Base-by-base conservation (phyloP, 2,888 invertebrate species). In the Diploptera punctata region DNA sequence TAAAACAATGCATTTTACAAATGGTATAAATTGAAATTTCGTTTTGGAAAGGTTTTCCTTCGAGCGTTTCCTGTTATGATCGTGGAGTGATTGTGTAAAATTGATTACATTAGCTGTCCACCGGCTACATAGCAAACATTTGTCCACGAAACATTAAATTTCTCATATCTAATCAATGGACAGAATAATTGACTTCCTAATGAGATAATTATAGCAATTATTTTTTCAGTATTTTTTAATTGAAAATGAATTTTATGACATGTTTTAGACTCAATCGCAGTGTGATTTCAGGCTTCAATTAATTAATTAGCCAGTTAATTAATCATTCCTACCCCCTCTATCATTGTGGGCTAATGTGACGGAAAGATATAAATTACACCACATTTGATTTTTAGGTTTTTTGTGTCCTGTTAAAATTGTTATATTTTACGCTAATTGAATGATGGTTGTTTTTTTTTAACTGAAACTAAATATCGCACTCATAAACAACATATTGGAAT, bases 211-310 rank as follows among this genome's bases (percentile, higher is more conserved):
- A 31, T 57, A n/a, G 9, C 9, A 29, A n/a, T 2, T 19, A 21
- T 4, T 24, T 52, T 16, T 24, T 47, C 19, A 1, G 4, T 19
- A 18, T 49, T n/a, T 26, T 57, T 16, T 57, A 57, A 57, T 29
- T 57, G 57, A n/a, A 57, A 57, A 57, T 57, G 29, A 13, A 29
- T 57, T 29, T 57, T 29, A n/a, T 57, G 57, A 57, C 21, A 16
- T 57, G 29, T 29, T 29, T 57, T 57, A 31, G 24, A n/a, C 26
- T 29, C 26, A n/a, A 52, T 21, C 13, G 31, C 57, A 29, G 31
- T n/a, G 21, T 19, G 57, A 57, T 57, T 57, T 57, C n/a, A 57
- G 29, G 57, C 31, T 57, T 29, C 57, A 57, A n/a, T 57, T 57
- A 57, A 57, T 57, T 57, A 31, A 57, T 57, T 54, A 31, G 29